These are phyloP conservation scores for Mormyrops attenuatus DNA, from an alignment of 2,797 vertebrate species.

Conservation along the genomic window DNA sequence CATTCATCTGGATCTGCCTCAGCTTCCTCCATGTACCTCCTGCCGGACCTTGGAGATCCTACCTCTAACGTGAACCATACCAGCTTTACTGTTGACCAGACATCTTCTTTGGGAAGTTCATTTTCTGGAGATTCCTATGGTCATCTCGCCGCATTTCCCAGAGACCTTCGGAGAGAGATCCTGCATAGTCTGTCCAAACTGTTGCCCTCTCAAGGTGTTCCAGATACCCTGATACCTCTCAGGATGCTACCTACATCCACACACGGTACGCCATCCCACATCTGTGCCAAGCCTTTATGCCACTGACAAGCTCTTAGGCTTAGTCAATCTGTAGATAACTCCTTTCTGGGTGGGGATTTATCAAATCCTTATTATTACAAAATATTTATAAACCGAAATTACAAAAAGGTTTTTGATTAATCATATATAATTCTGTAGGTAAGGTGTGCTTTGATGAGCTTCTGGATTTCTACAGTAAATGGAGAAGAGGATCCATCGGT, in stretches of 20 bases:
- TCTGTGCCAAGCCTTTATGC: not conserved
- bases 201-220: slow-evolving; percentile 71
- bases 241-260: slow-evolving; percentile 70
- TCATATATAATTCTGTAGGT: slow-evolving; percentile 58
- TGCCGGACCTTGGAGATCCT: not conserved
- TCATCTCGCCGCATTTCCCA: not conserved
- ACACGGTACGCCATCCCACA: slow-evolving; percentile 69
- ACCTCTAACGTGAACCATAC: not conserved
- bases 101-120: not conserved
- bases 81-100: not conserved
- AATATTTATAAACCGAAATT: not conserved
- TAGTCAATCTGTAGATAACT: not conserved
- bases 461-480: slow-evolving; percentile 64
- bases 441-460: slow-evolving; percentile 78
- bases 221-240: slow-evolving; percentile 74
- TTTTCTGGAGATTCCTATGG: not conserved
- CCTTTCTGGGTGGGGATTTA: too few species aligned
- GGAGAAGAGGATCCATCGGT: slow-evolving; percentile 47
- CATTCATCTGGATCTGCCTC: not conserved
- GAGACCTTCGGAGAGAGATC: slow-evolving; percentile 45
- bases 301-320: not conserved
- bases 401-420: not conserved
- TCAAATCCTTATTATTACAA: not conserved
- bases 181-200: slow-evolving; percentile 50
- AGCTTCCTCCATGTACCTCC: not conserved